Percentiles rank a stretch among this genome's conserved stretches.
Evolutionary conservation across 1,140 invertebrate species (phyloP).

Genomic region (Pogonomyrmex barbatus): DNA sequence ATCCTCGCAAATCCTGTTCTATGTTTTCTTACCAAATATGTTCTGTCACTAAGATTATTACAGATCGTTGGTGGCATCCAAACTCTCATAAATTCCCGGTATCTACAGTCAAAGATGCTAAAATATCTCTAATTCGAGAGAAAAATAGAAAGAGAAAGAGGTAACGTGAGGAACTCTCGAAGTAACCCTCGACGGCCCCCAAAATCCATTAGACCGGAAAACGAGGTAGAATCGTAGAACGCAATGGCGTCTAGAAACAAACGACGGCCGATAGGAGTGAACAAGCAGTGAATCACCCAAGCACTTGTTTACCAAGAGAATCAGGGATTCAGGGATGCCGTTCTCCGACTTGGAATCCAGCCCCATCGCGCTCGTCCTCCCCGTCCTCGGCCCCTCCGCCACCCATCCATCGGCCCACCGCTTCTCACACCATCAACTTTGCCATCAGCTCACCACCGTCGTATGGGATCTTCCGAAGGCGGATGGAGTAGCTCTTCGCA

Average conservation of each 20-base stretch:
- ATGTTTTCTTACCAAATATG: neutral
- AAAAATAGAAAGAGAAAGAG: neutral
- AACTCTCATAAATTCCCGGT: neutral
- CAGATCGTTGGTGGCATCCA: slow-evolving; percentile 10
- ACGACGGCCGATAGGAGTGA: slow-evolving; percentile 84
- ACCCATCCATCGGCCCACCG: slow-evolving; percentile 39
- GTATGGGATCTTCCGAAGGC: slow-evolving; percentile 49
- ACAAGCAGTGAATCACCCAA: slow-evolving; percentile 85
- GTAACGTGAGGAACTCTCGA: slow-evolving; percentile 54
- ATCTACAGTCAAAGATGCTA: slow-evolving; percentile 3
- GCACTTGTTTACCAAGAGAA: slow-evolving; percentile 86
- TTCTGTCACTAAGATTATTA: slow-evolving; percentile 1
- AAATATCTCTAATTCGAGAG: slow-evolving; percentile 12
- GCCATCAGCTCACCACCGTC: slow-evolving; percentile 61
- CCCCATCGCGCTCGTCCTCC: slow-evolving; percentile 70
- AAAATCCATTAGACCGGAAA: slow-evolving; percentile 83
- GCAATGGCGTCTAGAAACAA: slow-evolving; percentile 85
- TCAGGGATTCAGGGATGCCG: slow-evolving; percentile 83
- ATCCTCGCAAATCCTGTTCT: neutral
- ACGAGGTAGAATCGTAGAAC: slow-evolving; percentile 81
- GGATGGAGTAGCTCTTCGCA: slow-evolving; percentile 58
- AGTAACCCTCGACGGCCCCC: slow-evolving; percentile 57
- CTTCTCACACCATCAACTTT: slow-evolving; percentile 36
- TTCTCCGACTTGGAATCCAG: slow-evolving; percentile 78
- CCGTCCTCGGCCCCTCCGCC: slow-evolving; percentile 24